Evolutionary conservation across 2,113 vertebrate genomes (phyloP).

Genomic region (Halcyon malimbica): DNA sequence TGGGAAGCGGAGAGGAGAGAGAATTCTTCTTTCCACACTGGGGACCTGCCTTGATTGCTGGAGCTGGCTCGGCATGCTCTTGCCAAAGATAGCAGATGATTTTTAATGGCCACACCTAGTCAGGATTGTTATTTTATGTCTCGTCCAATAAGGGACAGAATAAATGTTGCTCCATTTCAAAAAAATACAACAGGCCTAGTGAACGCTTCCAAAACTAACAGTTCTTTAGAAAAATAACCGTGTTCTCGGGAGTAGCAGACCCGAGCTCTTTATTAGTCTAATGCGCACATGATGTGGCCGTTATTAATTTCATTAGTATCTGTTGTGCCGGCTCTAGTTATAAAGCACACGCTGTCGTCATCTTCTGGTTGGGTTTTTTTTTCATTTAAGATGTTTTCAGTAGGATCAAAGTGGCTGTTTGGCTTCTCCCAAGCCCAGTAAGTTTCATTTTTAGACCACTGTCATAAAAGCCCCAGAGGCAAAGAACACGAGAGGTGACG

Average conservation of each 20-base stretch:
- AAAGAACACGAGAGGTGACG: neutral
- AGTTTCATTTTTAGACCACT: neutral
- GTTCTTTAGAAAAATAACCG: neutral
- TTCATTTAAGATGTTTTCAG: too few species aligned
- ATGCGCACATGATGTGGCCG: neutral
- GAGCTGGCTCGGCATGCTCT: neutral
- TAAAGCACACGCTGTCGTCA: neutral
- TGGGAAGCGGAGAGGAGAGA: neutral
- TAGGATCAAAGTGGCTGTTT: neutral
- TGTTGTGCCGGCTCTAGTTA: neutral
- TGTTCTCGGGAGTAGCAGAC: neutral
- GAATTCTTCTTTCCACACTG: neutral
- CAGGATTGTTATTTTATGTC: constrained; percentile 1
- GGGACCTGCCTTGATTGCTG: constrained; percentile 6
- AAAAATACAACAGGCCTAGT: neutral
- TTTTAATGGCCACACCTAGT: constrained; percentile 13
- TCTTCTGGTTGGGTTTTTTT: neutral
- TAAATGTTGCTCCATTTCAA: neutral
- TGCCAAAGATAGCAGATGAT: constrained; percentile 29
- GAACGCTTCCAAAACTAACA: constrained; percentile 40
- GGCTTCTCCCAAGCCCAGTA: neutral
- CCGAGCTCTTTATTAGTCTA: neutral
- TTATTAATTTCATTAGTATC: neutral
- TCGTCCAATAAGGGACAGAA: neutral
- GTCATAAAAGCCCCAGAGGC: neutral